Evolutionary conservation across 1,140 invertebrate genomes (phyloP).

Genomic region (Drosophila bocqueti): DNA sequence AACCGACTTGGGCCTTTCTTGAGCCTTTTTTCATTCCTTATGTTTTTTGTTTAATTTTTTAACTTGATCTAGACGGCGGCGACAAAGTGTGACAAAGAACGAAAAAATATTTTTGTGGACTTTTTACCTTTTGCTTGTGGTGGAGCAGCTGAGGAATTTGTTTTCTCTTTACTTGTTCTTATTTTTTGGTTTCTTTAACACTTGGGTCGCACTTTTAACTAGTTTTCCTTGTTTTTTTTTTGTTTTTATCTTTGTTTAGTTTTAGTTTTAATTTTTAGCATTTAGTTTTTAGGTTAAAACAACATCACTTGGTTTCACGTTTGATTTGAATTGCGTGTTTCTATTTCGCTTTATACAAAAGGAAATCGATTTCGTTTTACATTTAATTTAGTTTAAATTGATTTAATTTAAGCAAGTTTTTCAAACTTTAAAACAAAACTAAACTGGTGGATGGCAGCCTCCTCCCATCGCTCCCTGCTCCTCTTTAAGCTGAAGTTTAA

Average conservation of each 20-base stretch:
- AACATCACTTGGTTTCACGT: slow-evolving; percentile 85
- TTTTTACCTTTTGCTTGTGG: slow-evolving; percentile 56
- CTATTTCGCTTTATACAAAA: slow-evolving; percentile 48
- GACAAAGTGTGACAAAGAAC: slow-evolving; percentile 52
- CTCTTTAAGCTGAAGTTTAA: slow-evolving; percentile 66
- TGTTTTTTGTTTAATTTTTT: slow-evolving; percentile 21
- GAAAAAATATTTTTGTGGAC: slow-evolving; percentile 52
- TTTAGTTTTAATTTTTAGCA: slow-evolving; percentile 68
- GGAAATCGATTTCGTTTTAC: slow-evolving; percentile 43
- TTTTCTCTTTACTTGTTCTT: slow-evolving; percentile 47
- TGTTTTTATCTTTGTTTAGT: slow-evolving; percentile 12
- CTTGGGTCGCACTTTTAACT: slow-evolving; percentile 65
- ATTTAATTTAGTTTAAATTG: slow-evolving; percentile 64
- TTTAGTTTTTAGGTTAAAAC: slow-evolving; percentile 77
- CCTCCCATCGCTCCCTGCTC: slow-evolving; percentile 31
- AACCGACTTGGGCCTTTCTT: slow-evolving; percentile 42
- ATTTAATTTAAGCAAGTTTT: slow-evolving; percentile 73
- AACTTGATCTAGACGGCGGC: slow-evolving; percentile 48
- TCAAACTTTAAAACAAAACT: slow-evolving; percentile 68
- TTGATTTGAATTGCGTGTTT: slow-evolving; percentile 78
- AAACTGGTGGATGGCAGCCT: slow-evolving; percentile 46
- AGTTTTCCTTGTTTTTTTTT: slow-evolving; percentile 34
- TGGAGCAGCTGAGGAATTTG: slow-evolving; percentile 51
- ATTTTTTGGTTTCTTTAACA: slow-evolving; percentile 62
- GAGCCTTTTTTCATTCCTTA: slow-evolving; percentile 8